A percentile compares a stretch with the other conserved stretches of the same genome.
Conservation (phyloP, 2,113 vertebrate species). For the Tamias sibiricus region DNA sequence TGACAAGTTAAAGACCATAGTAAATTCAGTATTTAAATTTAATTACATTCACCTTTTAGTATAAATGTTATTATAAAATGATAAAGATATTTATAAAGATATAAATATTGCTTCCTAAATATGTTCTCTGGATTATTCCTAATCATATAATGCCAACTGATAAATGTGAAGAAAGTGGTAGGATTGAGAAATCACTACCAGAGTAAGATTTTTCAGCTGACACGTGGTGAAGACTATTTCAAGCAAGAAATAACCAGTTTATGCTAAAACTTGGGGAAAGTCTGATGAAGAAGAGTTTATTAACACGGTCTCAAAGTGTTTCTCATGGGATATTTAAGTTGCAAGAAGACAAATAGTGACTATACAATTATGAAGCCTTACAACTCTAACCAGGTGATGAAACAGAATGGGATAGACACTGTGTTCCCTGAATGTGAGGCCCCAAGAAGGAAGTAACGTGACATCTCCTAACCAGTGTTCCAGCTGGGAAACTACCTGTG, state of each 20-base stretch:
- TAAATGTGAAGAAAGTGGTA: neutral
- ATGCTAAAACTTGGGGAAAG: neutral
- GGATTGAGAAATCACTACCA: neutral
- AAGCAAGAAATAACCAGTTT: neutral
- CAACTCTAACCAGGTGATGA: neutral
- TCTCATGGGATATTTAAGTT: neutral
- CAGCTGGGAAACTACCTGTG: neutral
- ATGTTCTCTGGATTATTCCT: neutral
- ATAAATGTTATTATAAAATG: neutral
- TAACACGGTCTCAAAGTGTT: neutral
- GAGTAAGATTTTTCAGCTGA: neutral
- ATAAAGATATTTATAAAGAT: too few species aligned
- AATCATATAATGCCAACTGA: neutral
- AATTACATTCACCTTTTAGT: neutral
- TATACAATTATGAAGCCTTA: neutral
- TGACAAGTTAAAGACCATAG: neutral
- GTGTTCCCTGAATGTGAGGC: neutral
- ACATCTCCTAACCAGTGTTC: neutral
- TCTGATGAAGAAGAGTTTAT: neutral
- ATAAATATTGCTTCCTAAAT: neutral
- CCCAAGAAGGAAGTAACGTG: neutral
- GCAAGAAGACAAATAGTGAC: neutral
- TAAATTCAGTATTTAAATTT: neutral
- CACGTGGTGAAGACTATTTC: neutral
- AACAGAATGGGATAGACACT: neutral